These are phyloP conservation scores for Caenorhabditis drosophilae DNA, from an alignment of 2,888 invertebrate genomes.

Conservation along the genomic window DNA sequence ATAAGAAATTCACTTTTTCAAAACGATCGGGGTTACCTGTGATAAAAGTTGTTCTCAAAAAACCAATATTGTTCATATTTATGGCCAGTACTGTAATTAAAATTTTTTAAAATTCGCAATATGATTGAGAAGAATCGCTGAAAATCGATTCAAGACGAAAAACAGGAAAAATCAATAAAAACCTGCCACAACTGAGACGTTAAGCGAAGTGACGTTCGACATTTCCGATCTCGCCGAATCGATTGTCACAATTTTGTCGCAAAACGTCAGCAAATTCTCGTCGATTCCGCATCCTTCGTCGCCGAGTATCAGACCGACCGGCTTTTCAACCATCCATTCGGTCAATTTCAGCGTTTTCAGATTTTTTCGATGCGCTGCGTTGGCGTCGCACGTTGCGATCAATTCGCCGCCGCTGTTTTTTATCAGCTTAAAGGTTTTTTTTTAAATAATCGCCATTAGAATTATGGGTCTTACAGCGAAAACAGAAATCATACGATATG, in stretches of 20 bases:
- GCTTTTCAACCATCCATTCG: slow-evolving; percentile 11
- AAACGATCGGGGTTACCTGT: too few species aligned
- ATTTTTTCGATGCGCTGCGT: slow-evolving; percentile 22
- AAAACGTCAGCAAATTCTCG: slow-evolving; percentile 15
- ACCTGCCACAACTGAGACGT: slow-evolving; percentile 45
- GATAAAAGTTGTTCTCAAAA: too few species aligned
- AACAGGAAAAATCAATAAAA: neutral
- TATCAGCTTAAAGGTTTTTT: slow-evolving; percentile 8
- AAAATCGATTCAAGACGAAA: slow-evolving; percentile 1
- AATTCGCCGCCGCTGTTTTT: slow-evolving; percentile 14
- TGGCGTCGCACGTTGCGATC: slow-evolving; percentile 34
- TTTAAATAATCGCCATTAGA: too few species aligned
- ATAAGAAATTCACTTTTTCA: too few species aligned
- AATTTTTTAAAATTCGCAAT: too few species aligned
- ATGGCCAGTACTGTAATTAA: too few species aligned
- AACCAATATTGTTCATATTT: too few species aligned
- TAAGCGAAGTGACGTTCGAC: slow-evolving; percentile 33
- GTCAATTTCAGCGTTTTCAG: slow-evolving; percentile 10
- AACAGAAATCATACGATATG: too few species aligned
- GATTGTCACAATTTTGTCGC: slow-evolving; percentile 33
- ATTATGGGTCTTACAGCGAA: too few species aligned
- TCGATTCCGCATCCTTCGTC: slow-evolving; percentile 38
- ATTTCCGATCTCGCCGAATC: slow-evolving; percentile 6
- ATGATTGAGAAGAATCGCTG: slow-evolving; percentile 33
- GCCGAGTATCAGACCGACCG: slow-evolving; percentile 27